Base-by-base conservation (phyloP, 2,113 vertebrate genomes). In the Rhinopomastus cyanomelas region DNA sequence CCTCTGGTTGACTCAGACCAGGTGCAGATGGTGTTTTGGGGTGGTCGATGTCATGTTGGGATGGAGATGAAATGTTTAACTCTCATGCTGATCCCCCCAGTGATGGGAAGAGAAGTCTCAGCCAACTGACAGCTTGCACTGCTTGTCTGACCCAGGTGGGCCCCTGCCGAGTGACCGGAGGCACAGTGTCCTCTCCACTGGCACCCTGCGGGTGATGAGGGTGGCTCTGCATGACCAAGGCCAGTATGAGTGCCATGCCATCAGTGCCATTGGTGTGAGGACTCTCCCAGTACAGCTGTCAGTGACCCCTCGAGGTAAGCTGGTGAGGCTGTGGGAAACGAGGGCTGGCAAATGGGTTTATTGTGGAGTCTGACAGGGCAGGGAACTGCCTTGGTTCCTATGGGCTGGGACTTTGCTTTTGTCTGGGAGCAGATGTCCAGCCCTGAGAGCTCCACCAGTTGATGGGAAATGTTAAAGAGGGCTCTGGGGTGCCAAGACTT, bases 191-290 rank as follows among this genome's bases (percentile, higher is more conserved):
- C 95, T 97, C 68, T 78, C 96, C 74, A 96, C 93, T 0, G 97
- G 97, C 3, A 94, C 97, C 5, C 95, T 97, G 79, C 30, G 93
- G 20, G 44, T 97, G 56, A 52, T 74, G 11, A 85, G 89, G n/a
- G 96, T 97, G 4, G 96, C 95, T 32, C 69, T 94, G 74, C 95
- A 95, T 2, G 97, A 97, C 92, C 94, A 96, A 60, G 97, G 97
- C 52, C 96, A 96, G 42, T 97, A 97, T 2, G 96, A 97, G 23
- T 97, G 97, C 78, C 97, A 97, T 3, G 97, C 97, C 37, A 92
- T 96, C 89, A 97, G 97, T 5, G 96, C 96, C 46, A 95, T 96
- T 6, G 96, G 97, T 0, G 96, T 89, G 56, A 77, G 32, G 51
- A 95, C 67, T 22, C 16, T 66, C 23, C 39, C 92, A 0, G 97